Evolutionary conservation across 2,113 vertebrate species (phyloP).

Genomic region (Apus apus): DNA sequence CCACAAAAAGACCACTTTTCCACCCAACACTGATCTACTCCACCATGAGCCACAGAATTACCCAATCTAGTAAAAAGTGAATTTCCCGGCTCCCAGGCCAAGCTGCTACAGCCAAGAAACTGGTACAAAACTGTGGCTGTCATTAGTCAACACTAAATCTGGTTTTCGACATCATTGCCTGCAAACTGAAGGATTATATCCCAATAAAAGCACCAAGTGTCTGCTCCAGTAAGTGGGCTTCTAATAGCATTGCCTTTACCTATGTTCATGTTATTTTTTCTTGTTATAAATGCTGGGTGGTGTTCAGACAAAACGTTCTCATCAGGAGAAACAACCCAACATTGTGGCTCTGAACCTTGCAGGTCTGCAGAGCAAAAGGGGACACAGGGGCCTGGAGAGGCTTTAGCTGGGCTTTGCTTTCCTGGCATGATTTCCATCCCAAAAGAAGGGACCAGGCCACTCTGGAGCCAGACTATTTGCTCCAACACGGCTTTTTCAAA

Average conservation of each 20-base stretch:
- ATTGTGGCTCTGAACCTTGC: background rate
- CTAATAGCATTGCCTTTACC: background rate
- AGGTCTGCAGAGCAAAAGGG: background rate
- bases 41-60: background rate
- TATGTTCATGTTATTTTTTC: background rate
- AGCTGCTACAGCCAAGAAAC: background rate
- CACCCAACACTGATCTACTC: background rate
- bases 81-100: background rate
- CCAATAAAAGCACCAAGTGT: background rate
- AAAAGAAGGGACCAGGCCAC: background rate
- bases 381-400: background rate
- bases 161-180: background rate
- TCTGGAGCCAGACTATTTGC: background rate
- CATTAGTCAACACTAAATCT: background rate
- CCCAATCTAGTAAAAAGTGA: background rate
- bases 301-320: background rate
- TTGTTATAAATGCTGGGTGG: accelerated
- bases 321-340: accelerated
- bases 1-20: background rate
- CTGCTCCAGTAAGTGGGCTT: background rate
- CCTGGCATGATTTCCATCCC: background rate
- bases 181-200: background rate
- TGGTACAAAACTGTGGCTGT: accelerated
- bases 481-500: background rate
- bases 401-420: conserved; percentile 13